A percentile compares a stretch with the other conserved stretches of the same genome.
Evolutionary conservation across 2,113 vertebrate genomes (phyloP).

Genomic region (Nestor notabilis): DNA sequence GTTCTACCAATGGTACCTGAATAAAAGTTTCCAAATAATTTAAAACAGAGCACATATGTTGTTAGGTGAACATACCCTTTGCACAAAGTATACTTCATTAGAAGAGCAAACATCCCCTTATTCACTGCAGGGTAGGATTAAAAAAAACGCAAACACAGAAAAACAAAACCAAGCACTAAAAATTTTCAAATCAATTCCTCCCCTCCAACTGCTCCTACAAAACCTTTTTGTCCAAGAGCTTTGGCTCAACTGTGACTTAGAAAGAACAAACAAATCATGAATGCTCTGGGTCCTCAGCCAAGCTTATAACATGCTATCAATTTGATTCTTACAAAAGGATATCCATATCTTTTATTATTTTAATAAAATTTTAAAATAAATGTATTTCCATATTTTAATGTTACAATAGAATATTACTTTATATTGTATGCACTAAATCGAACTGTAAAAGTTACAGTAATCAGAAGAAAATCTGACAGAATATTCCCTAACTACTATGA

Average conservation of each 20-base stretch:
- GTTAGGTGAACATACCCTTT: not conserved
- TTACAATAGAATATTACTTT: not conserved
- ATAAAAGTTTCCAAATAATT: constrained; percentile 7
- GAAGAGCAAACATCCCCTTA: not conserved
- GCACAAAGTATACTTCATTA: not conserved
- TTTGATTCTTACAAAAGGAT: not conserved
- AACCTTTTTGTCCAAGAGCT: not conserved
- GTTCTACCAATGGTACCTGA: constrained; percentile 92
- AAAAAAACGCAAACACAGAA: not conserved
- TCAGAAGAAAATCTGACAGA: not conserved
- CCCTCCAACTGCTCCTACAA: not conserved
- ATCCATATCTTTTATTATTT: not conserved
- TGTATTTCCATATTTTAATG: not conserved
- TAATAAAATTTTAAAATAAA: not conserved
- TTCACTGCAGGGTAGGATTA: not conserved
- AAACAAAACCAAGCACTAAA: not conserved
- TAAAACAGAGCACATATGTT: not conserved
- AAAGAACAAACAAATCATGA: not conserved
- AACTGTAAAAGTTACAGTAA: not conserved
- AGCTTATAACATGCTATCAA: not conserved
- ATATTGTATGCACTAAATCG: not conserved
- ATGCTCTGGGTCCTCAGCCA: not conserved
- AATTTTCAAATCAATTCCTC: not conserved
- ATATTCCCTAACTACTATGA: not conserved
- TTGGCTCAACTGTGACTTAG: not conserved